Conservation (phyloP, 2,113 vertebrate species). For the Xerus inauris region DNA sequence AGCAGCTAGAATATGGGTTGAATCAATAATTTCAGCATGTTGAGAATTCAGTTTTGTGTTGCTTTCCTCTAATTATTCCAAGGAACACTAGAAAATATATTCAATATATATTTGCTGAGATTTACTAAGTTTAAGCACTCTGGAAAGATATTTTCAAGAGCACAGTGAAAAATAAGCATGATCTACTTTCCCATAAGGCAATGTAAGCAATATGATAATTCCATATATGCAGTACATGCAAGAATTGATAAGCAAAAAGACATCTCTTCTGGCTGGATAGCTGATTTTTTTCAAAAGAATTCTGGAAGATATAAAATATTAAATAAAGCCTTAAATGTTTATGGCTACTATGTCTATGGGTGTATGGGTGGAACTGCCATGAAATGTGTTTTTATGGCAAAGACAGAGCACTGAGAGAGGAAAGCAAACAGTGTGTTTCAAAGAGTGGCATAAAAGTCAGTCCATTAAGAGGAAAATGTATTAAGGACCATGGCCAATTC, state of each 20-base stretch:
- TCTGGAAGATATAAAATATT: conserved; percentile 39
- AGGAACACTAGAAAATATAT: background rate
- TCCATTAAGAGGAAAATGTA: background rate
- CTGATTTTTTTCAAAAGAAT: background rate
- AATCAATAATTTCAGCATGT: conserved; percentile 36
- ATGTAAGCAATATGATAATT: background rate
- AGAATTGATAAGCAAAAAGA: background rate
- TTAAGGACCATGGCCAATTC: background rate
- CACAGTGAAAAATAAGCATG: background rate
- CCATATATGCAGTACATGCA: background rate
- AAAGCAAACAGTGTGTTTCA: background rate
- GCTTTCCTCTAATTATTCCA: background rate
- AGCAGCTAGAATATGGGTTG: background rate
- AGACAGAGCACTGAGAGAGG: background rate
- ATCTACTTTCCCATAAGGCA: background rate
- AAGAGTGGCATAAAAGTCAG: background rate
- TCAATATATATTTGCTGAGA: background rate
- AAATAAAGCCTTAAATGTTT: background rate
- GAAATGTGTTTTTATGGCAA: background rate
- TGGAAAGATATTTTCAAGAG: background rate
- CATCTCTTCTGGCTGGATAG: background rate
- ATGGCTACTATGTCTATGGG: background rate
- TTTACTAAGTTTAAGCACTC: background rate
- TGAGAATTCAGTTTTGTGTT: background rate
- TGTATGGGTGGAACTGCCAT: background rate